Conservation (phyloP, 2,113 vertebrate species). For the Callospermophilus lateralis region DNA sequence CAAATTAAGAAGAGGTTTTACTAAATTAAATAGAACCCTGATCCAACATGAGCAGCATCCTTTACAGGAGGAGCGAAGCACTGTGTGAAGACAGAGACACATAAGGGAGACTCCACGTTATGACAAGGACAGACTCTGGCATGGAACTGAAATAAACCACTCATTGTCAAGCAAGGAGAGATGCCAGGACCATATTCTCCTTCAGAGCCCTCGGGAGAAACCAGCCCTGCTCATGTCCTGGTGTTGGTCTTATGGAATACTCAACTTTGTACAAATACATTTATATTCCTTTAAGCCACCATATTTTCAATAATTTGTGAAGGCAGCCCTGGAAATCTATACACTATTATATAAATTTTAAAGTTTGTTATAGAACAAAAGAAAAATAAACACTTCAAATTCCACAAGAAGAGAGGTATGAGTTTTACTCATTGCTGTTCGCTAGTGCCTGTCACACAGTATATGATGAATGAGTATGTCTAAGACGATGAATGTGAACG, state of each 20-base stretch:
- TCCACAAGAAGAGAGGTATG: not conserved
- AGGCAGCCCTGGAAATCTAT: not conserved
- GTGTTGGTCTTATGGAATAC: not conserved
- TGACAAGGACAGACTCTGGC: not conserved
- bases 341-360: not conserved
- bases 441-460: not conserved
- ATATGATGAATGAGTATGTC: not conserved
- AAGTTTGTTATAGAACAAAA: not conserved
- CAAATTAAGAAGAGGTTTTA: not conserved
- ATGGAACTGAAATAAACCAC: not conserved
- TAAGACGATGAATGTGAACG: not conserved
- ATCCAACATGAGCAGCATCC: not conserved
- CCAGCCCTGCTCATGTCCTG: not conserved
- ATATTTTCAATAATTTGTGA: not conserved
- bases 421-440: not conserved
- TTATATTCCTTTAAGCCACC: not conserved
- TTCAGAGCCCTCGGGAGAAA: not conserved
- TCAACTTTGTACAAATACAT: not conserved
- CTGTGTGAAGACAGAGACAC: not conserved
- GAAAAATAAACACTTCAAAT: not conserved
- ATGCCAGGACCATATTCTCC: rapidly evolving
- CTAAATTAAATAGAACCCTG: not conserved
- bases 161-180: no score
- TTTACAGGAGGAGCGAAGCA: not conserved
- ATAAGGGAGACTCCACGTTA: not conserved